Evolutionary conservation across 2,113 vertebrate species (phyloP).

Genomic region (Oncorhynchus kisutch): DNA sequence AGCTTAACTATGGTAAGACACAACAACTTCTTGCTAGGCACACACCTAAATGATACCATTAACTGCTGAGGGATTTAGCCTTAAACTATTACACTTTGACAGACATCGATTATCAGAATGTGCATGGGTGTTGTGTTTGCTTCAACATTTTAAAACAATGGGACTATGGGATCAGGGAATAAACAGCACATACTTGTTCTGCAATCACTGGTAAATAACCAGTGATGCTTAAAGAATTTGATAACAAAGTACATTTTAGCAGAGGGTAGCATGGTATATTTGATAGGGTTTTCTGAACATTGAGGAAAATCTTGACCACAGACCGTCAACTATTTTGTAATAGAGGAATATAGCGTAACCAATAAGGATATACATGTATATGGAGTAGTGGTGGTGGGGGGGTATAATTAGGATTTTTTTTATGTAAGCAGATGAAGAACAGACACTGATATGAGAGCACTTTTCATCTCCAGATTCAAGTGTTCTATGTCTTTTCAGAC

Average conservation of each 20-base stretch:
- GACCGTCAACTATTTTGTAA: not conserved
- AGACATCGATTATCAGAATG: not conserved
- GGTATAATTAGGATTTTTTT: constrained; percentile 55
- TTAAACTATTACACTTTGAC: not conserved
- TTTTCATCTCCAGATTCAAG: constrained; percentile 22
- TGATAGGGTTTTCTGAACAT: constrained; percentile 15
- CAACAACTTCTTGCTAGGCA: not conserved
- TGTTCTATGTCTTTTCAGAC: constrained; percentile 31
- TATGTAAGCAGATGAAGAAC: constrained; percentile 15
- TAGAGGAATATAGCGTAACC: constrained; percentile 20
- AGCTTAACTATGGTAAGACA: not conserved
- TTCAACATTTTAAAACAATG: not conserved
- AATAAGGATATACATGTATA: not conserved
- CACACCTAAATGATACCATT: not conserved
- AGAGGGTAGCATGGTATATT: constrained; percentile 2
- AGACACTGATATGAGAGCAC: constrained; percentile 15
- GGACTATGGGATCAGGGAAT: not conserved
- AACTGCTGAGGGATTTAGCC: not conserved
- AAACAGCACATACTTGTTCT: not conserved
- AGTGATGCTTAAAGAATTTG: not conserved
- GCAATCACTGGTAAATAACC: not conserved
- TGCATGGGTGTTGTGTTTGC: not conserved
- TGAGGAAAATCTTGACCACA: constrained; percentile 22
- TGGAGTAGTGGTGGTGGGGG: not conserved
- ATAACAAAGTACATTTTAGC: not conserved